These are phyloP conservation scores for Leucophenga varia DNA, from an alignment of 1,140 invertebrate genomes.

Conservation along the genomic window DNA sequence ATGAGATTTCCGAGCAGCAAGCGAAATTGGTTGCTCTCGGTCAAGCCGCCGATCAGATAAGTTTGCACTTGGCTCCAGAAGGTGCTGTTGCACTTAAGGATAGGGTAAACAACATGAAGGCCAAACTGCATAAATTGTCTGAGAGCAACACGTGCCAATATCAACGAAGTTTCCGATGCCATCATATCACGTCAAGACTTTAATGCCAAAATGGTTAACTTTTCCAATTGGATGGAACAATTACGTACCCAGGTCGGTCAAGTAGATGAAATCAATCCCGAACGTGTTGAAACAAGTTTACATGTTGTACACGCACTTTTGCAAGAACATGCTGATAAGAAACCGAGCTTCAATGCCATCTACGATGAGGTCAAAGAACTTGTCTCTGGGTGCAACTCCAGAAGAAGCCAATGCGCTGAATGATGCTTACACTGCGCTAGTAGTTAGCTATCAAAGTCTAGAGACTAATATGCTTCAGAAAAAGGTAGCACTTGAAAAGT, in stretches of 20 bases:
- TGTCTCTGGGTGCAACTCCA: constrained; percentile 65
- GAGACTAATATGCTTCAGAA: constrained; percentile 75
- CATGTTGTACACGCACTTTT: constrained; percentile 76
- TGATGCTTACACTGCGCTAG: constrained; percentile 72
- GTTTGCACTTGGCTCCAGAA: constrained; percentile 73
- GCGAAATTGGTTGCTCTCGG: constrained; percentile 76
- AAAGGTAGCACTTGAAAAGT: constrained; percentile 75
- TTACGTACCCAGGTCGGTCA: constrained; percentile 73
- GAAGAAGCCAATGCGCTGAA: constrained; percentile 73
- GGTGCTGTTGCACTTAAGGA: constrained; percentile 71
- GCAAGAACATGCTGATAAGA: constrained; percentile 80
- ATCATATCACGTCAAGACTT: constrained; percentile 82
- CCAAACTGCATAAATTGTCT: constrained; percentile 68
- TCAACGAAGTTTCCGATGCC: constrained; percentile 77
- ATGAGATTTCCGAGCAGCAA: constrained; percentile 79
- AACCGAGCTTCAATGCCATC: constrained; percentile 70
- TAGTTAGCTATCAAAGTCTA: constrained; percentile 74
- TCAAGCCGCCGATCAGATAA: constrained; percentile 76
- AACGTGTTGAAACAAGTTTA: constrained; percentile 76
- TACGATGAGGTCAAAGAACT: constrained; percentile 81
- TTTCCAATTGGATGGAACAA: constrained; percentile 82
- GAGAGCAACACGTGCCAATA: constrained; percentile 72
- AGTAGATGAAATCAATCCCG: constrained; percentile 76
- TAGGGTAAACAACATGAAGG: constrained; percentile 72
- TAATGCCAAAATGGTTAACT: constrained; percentile 75